These are phyloP conservation scores for Dipodomys merriami DNA, from an alignment of 2,113 vertebrate species.

Conservation along the genomic window DNA sequence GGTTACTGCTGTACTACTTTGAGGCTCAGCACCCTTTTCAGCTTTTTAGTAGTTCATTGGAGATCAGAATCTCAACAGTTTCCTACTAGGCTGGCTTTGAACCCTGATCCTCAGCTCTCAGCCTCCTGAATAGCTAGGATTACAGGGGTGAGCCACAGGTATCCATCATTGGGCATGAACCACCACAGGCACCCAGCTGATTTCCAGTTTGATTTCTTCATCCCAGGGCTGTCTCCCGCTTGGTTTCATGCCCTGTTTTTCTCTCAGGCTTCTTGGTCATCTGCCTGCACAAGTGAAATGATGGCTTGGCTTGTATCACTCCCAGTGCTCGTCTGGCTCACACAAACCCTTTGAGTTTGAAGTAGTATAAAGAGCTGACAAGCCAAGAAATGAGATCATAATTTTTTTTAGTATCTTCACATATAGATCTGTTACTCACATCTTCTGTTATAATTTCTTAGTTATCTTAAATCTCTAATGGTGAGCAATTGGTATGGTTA, in stretches of 20 bases:
- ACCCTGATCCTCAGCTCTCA: too few relatives aligned
- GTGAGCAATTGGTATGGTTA: background rate
- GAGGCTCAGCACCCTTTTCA: too few relatives aligned
- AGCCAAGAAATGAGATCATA: background rate
- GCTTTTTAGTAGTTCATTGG: too few relatives aligned
- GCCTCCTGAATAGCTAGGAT: too few relatives aligned
- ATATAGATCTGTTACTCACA: too few relatives aligned
- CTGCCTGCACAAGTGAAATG: too few relatives aligned
- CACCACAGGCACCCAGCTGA: background rate
- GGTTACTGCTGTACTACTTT: too few relatives aligned
- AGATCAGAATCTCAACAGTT: too few relatives aligned
- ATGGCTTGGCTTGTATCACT: background rate
- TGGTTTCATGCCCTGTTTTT: background rate
- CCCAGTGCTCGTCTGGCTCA: background rate
- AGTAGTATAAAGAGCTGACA: background rate
- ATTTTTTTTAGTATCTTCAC: background rate
- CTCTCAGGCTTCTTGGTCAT: background rate
- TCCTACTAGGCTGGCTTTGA: too few relatives aligned
- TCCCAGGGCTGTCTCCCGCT: background rate
- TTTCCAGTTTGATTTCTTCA: background rate
- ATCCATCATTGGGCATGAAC: too few relatives aligned
- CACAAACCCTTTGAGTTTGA: slow-evolving; percentile 3
- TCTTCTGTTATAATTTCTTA: background rate
- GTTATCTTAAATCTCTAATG: background rate
- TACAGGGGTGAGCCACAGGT: too few relatives aligned